Evolutionary conservation across 2,888 invertebrate species (phyloP).

Genomic region (Ochropleura leucogaster): DNA sequence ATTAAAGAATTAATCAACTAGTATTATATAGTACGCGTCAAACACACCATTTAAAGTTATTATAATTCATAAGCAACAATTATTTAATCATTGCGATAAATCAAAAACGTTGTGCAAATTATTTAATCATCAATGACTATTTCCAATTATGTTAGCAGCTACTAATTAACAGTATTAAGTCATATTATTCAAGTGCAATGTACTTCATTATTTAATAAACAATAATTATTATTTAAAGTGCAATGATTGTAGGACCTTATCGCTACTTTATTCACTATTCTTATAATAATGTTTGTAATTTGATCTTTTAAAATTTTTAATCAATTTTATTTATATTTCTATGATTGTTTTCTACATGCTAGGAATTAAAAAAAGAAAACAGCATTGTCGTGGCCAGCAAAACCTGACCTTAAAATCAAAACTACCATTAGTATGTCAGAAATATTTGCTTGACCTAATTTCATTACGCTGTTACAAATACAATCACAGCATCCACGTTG

Average conservation of each 20-base stretch:
- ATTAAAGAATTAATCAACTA: conserved; percentile 8
- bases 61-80: conserved; percentile 6
- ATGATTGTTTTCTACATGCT: not conserved
- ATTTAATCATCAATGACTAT: conserved; percentile 10
- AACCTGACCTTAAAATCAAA: not conserved
- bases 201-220: not conserved
- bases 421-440: not conserved
- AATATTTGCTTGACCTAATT: not conserved
- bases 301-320: not conserved
- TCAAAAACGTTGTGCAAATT: not conserved
- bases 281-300: not conserved
- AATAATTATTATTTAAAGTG: not conserved
- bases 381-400: not conserved
- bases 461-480: not conserved
- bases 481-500: not conserved
- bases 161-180: conserved; percentile 9
- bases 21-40: not conserved
- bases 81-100: conserved; percentile 2
- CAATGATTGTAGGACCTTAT: not conserved
- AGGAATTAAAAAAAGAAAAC: too few relatives aligned
- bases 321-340: too few relatives aligned
- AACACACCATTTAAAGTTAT: conserved; percentile 3
- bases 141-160: conserved; percentile 23
- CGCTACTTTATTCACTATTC: not conserved
- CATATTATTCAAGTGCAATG: conserved; percentile 9